phyloP scores from a whole-genome alignment of 1,140 invertebrate species.

The Hormaphis cornu region DNA sequence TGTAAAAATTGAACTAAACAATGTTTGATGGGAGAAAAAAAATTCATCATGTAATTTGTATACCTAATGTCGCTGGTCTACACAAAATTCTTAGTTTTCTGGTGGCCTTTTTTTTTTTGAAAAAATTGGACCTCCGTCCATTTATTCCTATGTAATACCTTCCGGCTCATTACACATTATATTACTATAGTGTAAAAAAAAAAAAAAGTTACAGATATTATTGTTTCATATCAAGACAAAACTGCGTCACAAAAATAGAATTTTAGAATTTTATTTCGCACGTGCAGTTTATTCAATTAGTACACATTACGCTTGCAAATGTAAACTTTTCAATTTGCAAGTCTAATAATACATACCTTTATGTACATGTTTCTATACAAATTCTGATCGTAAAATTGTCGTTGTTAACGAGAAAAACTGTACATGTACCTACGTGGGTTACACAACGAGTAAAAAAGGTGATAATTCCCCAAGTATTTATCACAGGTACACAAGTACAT shows the following conservation, averaged over 20 bases:
- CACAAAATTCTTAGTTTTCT: too few species aligned
- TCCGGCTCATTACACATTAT: too few species aligned
- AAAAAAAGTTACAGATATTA: neutral
- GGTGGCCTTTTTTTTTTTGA: too few species aligned
- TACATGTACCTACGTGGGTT: neutral
- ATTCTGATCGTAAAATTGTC: neutral
- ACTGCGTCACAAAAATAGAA: constrained; percentile 2
- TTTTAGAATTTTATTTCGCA: neutral
- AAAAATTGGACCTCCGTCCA: too few species aligned
- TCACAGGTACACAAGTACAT: too few species aligned
- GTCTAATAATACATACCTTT: neutral
- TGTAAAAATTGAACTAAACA: too few species aligned
- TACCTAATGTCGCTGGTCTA: too few species aligned
- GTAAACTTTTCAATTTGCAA: neutral
- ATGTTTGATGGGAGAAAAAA: too few species aligned
- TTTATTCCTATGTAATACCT: too few species aligned
- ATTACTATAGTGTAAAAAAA: neutral
- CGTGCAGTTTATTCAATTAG: neutral
- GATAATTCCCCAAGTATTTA: too few species aligned
- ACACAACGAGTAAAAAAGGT: constrained; percentile 3
- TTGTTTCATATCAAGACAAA: neutral
- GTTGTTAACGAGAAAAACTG: neutral
- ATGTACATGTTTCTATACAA: constrained; percentile 5
- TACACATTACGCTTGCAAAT: neutral
- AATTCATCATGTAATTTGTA: too few species aligned